Base-by-base conservation (phyloP, 2,113 vertebrate species). In the Pyrgilauda ruficollis region DNA sequence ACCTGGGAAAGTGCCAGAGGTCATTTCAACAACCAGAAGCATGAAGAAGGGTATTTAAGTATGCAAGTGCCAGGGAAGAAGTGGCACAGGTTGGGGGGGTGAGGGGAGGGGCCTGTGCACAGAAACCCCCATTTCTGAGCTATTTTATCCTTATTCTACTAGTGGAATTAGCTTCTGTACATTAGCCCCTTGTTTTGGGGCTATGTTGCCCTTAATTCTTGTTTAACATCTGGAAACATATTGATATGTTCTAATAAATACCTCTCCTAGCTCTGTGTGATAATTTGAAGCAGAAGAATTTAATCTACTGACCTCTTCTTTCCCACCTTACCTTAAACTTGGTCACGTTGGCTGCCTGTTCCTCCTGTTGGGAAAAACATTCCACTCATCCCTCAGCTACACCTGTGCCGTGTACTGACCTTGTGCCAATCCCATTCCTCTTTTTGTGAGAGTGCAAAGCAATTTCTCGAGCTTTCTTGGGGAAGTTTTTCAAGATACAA, bases 81-180 rank as follows among this genome's bases (percentile, higher is more conserved):
- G 13, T 15, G 44, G 73, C 35, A n/a, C 0, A 0, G 35, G n/a
- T 11, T 13, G 4, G 26, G 3, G 10, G 10, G 16, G 15, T 16
- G 41, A 7, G 16, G 18, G 9, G 24, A 9, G 10, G 6, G 9
- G 28, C 20, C 30, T 77, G 41, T 37, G 55, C 27, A 64, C 37
- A 64, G 18, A 43, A 73, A 2, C 11, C 9, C 28, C 61, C 4
- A 15, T 64, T 84, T 56, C 69, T 69, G 52, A 79, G 31, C 11
- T 66, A 4, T 56, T 81, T 84, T 43, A 14, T 49, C 62, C 69
- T 53, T 69, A 20, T 21, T 13, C 4, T 19, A 74, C 10, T 0
- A 1, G 33, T 43, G 46, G 33, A 77, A 58, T 52, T 24, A 27
- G 20, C 15, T 82, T 63, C 89, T 88, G 56, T 33, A 27, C 17